Base-by-base conservation (phyloP, 2,113 vertebrate species). In the Nerophis ophidion region DNA sequence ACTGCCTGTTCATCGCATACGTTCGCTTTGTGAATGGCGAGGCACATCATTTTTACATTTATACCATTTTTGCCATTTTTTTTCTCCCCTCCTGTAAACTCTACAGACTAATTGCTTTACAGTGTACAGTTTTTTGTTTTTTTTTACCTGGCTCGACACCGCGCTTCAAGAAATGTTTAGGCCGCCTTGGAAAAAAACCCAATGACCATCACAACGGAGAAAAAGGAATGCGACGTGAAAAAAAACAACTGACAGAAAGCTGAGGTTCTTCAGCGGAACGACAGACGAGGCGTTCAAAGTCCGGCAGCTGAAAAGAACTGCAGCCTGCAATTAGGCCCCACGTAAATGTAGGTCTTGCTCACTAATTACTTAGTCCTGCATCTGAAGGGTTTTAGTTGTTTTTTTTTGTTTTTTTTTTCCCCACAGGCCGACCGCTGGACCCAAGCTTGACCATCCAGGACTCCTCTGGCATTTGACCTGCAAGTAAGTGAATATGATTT, bases 281-380 rank as follows among this genome's bases (percentile, higher is more conserved):
- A 72, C 66, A 78, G 84, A 84, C 76, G 62, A 78, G 84, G 83
- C 73, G 62, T 81, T 85, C 76, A 86, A 84, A 86, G 84, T 88
- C 81, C 84, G 63, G 68, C 68, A 44, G 54, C 76, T 80, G 77
- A 72, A 8, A 7, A 38, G 8, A 85, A 79, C 81, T 78, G 78
- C 69, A 69, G 70, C 87, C 83, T 89, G 42, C 88, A 90, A 91
- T 89, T 87, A 89, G 83, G 75, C 69, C 73, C 68, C 76, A 86
- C 71, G 53, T 88, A 89, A 89, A 83, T 88, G 87, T 74, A 91
- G 88, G 76, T 81, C 81, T 79, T 48, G 70, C 81, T 74, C 72
- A 84, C 86, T 83, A 87, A 89, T 89, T 87, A 90, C 85, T 83
- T 87, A 86, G 81, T 71, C 70, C 36, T 75, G 66, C 65, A 56